A percentile compares a stretch with the other conserved stretches of the same genome.
These are phyloP conservation scores for Lampropteryx suffumata DNA, from an alignment of 2,888 invertebrate genomes.

Conservation along the genomic window DNA sequence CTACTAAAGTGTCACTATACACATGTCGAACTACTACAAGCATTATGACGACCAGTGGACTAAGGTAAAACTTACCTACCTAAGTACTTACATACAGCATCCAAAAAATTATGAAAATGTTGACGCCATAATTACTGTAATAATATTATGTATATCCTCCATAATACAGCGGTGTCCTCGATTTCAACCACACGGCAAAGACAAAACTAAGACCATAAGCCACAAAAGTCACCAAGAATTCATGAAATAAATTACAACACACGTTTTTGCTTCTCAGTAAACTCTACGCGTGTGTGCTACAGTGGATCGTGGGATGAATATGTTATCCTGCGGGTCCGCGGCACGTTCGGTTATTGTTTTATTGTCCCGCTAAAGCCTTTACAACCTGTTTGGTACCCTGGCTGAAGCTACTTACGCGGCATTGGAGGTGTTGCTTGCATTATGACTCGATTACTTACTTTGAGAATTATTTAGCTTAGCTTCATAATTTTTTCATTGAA, in stretches of 20 bases:
- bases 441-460: slow-evolving; percentile 3
- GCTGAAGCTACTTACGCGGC: slow-evolving; percentile 8
- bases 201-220: too few relatives aligned
- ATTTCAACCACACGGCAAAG: too few relatives aligned
- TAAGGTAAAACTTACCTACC: too few relatives aligned
- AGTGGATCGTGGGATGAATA: slow-evolving; percentile 24
- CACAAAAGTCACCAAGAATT: too few relatives aligned
- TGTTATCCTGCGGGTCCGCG: slow-evolving; percentile 21
- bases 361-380: slow-evolving; percentile 26
- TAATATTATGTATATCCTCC: too few relatives aligned
- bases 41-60: too few relatives aligned
- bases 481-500: background rate
- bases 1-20: slow-evolving; percentile 2
- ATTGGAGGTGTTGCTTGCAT: slow-evolving; percentile 1
- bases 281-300: slow-evolving; percentile 4
- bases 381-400: slow-evolving; percentile 23
- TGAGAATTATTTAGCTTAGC: background rate
- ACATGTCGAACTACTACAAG: too few relatives aligned
- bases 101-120: too few relatives aligned
- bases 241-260: too few relatives aligned
- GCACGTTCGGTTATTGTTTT: slow-evolving; percentile 26
- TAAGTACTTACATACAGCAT: too few relatives aligned
- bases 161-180: too few relatives aligned
- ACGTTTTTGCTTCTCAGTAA: background rate
- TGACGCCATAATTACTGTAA: too few relatives aligned